Conservation (phyloP, 2,888 invertebrate genomes). For the Metalampra italica region DNA sequence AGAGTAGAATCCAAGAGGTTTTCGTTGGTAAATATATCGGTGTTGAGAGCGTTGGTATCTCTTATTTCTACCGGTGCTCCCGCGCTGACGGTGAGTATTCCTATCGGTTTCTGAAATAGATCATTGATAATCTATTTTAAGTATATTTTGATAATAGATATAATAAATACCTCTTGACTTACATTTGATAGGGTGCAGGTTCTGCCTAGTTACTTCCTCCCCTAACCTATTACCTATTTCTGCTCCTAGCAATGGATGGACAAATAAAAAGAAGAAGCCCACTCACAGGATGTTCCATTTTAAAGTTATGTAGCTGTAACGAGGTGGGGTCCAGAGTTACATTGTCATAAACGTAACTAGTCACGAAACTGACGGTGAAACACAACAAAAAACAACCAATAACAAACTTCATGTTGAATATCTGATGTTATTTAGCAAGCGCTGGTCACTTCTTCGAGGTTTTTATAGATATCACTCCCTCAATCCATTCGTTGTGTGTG, state of each 20-base stretch:
- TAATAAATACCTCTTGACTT: too few species aligned
- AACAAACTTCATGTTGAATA: not conserved
- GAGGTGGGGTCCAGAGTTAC: not conserved
- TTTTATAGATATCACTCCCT: not conserved
- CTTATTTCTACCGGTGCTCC: slow-evolving; percentile 87
- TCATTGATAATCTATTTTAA: too few species aligned
- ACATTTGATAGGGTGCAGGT: too few species aligned
- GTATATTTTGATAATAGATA: too few species aligned
- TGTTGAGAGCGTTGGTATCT: slow-evolving; percentile 86
- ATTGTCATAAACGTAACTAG: not conserved
- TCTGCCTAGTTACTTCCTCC: too few species aligned
- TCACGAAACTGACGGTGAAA: not conserved
- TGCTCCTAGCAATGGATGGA: too few species aligned
- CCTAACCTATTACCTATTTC: too few species aligned
- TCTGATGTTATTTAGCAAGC: too few species aligned
- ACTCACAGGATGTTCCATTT: not conserved
- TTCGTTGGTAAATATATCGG: slow-evolving; percentile 53
- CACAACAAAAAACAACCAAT: not conserved
- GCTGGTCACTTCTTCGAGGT: too few species aligned
- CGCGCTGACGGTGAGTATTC: slow-evolving; percentile 82
- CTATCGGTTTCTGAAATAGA: slow-evolving; percentile 57
- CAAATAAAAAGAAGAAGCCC: not conserved
- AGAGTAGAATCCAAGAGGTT: slow-evolving; percentile 11
- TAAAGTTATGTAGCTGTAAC: not conserved
- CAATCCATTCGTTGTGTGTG: not conserved